Evolutionary conservation across 92 coral and sea anemone species (phyloP).

Genomic region (Porites rus): DNA sequence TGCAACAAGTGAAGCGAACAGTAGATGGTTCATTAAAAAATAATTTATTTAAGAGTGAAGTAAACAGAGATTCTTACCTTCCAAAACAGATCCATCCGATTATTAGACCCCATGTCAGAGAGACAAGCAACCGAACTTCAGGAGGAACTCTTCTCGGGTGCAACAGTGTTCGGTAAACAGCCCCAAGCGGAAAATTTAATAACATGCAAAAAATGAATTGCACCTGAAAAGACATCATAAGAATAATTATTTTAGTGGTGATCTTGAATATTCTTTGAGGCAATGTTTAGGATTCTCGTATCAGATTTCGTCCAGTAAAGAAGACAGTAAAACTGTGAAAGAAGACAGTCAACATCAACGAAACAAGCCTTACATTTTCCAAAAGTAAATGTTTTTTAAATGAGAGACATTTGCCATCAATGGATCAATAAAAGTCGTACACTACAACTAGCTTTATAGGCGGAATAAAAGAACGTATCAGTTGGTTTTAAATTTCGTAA

Average conservation of each 20-base stretch:
- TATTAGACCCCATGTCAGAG: slow-evolving; percentile 70
- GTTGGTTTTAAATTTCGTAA: no score
- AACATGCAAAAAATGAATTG: slow-evolving; percentile 70
- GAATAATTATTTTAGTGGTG: background rate
- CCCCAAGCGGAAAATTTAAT: slow-evolving; percentile 69
- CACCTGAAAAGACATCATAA: slow-evolving; percentile 42
- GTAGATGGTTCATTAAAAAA: background rate
- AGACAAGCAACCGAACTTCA: slow-evolving; percentile 57
- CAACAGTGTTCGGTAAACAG: slow-evolving; percentile 64
- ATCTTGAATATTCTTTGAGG: background rate
- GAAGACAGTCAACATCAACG: no score
- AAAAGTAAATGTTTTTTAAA: no score
- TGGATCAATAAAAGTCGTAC: no score
- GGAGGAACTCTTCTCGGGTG: slow-evolving; percentile 72
- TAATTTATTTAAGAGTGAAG: background rate
- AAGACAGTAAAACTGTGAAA: no score
- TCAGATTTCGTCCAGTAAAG: background rate
- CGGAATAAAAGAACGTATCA: no score
- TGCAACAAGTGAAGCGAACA: slow-evolving; percentile 6
- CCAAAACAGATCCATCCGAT: slow-evolving; percentile 82
- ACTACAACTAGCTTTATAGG: no score
- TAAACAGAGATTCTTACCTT: slow-evolving; percentile 54
- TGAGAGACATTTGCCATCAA: no score
- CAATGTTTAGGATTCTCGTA: background rate
- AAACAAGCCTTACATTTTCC: no score